A percentile compares a stretch with the other conserved stretches of the same genome.
phyloP scores from a whole-genome alignment of 2,888 invertebrate species.

The Morinoia aosen region DNA sequence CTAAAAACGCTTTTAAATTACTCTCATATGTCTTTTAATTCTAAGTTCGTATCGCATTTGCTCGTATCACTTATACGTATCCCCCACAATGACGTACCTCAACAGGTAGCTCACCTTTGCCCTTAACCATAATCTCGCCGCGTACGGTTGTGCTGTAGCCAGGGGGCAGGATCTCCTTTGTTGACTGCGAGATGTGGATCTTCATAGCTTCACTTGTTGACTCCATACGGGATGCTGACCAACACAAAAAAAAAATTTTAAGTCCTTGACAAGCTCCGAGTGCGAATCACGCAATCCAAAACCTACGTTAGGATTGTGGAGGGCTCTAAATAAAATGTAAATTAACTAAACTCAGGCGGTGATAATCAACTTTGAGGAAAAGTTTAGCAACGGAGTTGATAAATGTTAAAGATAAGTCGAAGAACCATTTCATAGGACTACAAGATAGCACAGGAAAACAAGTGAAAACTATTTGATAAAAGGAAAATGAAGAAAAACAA shows the following conservation, averaged over 20 bases:
- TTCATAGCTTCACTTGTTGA: slow-evolving; percentile 93
- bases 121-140: slow-evolving; percentile 90
- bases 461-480: not conserved
- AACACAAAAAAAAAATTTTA: not conserved
- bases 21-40: not conserved
- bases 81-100: too few species aligned
- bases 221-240: slow-evolving; percentile 77
- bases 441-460: not conserved
- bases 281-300: too few species aligned
- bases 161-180: slow-evolving; percentile 78
- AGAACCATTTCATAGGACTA: not conserved
- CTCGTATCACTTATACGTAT: not conserved
- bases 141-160: slow-evolving; percentile 75
- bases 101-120: slow-evolving; percentile 79
- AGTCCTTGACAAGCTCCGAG: too few species aligned
- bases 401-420: too few species aligned
- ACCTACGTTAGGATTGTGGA: too few species aligned
- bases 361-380: too few species aligned
- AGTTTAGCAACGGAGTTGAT: too few species aligned
- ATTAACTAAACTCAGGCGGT: too few species aligned
- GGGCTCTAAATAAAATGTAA: too few species aligned
- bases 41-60: not conserved
- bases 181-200: slow-evolving; percentile 94
- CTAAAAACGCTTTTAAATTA: too few species aligned
- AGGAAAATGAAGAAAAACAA: not conserved